These are phyloP conservation scores for Lycophotia porphyrea DNA, from an alignment of 2,888 invertebrate genomes.

Conservation along the genomic window DNA sequence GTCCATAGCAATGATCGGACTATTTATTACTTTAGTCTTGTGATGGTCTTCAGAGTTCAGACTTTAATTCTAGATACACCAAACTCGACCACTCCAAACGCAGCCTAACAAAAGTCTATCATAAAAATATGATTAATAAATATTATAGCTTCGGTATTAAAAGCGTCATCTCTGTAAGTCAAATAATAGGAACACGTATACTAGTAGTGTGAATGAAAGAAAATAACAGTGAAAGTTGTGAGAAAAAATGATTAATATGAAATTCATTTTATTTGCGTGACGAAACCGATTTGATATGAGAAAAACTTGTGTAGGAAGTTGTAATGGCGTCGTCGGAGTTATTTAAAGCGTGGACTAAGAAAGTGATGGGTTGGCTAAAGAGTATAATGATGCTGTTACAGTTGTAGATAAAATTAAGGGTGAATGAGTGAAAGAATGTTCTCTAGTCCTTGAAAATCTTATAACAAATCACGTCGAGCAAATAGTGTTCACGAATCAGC, in stretches of 20 bases:
- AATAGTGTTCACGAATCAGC: too few species aligned
- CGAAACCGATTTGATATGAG: slow-evolving; percentile 58
- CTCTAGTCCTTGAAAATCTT: not conserved
- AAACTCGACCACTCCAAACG: slow-evolving; percentile 5
- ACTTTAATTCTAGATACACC: not conserved
- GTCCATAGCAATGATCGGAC: not conserved
- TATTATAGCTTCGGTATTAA: slow-evolving; percentile 35
- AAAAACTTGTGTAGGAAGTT: slow-evolving; percentile 51
- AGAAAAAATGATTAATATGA: slow-evolving; percentile 55
- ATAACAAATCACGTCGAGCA: not conserved
- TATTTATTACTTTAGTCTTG: not conserved
- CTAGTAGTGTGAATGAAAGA: slow-evolving; percentile 43
- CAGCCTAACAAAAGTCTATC: slow-evolving; percentile 1
- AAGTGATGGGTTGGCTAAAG: not conserved
- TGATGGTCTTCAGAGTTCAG: not conserved
- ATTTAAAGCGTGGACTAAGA: not conserved
- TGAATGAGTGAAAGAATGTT: not conserved
- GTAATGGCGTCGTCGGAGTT: slow-evolving; percentile 20
- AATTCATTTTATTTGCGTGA: slow-evolving; percentile 59
- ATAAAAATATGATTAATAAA: slow-evolving; percentile 47
- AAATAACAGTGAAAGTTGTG: slow-evolving; percentile 61
- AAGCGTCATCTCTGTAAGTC: slow-evolving; percentile 34
- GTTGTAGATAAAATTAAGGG: not conserved
- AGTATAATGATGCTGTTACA: not conserved
- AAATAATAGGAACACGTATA: slow-evolving; percentile 24